Conservation (phyloP, 2,113 vertebrate species). For the Thomomys bottae region DNA sequence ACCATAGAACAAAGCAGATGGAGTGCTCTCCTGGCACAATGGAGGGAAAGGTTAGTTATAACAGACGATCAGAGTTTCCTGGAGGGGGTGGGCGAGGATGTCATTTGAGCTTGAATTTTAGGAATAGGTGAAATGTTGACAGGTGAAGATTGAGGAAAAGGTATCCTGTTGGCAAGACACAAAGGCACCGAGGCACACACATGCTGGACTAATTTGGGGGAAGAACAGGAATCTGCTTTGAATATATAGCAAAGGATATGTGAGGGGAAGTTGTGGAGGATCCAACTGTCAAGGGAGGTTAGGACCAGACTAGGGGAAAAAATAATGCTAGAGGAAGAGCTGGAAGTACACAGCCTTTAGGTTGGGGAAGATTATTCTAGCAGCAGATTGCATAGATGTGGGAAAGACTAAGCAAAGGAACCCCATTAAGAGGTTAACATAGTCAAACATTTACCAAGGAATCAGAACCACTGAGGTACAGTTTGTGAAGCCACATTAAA, state of each 20-base stretch:
- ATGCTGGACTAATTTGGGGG: conserved; percentile 6
- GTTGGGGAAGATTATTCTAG: background rate
- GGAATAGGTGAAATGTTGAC: conserved; percentile 33
- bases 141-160: conserved; percentile 40
- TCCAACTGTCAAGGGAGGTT: background rate
- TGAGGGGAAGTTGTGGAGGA: background rate
- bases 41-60: background rate
- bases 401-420: background rate
- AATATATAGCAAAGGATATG: background rate
- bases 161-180: background rate
- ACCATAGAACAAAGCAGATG: background rate
- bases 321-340: background rate
- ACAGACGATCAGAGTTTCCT: background rate
- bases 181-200: background rate
- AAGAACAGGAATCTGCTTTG: conserved; percentile 24
- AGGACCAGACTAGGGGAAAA: conserved; percentile 20
- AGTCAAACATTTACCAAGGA: background rate
- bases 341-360: background rate
- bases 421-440: background rate
- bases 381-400: background rate
- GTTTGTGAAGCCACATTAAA: conserved; percentile 39
- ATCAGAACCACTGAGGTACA: conserved; percentile 6
- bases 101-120: conserved; percentile 12
- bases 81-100: background rate
- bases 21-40: background rate